Percentiles rank a stretch among this genome's conserved stretches.
These are phyloP conservation scores for western clawed frog (Xenopus tropicalis) DNA, from an alignment of 2,113 vertebrate genomes.

Conservation along the genomic window DNA sequence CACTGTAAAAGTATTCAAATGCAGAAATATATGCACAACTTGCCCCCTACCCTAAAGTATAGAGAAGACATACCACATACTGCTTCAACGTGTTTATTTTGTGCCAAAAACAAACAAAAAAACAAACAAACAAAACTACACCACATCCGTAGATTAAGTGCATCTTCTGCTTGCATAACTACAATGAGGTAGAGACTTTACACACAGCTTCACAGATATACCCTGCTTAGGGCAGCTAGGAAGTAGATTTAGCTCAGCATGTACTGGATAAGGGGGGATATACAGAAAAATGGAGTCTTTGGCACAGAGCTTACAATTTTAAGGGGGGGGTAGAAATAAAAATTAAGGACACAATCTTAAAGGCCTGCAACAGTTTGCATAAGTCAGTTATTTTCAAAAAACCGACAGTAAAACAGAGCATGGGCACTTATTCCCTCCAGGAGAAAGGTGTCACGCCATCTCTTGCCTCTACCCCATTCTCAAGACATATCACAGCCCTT, in stretches of 20 bases:
- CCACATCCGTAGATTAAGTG: constrained; percentile 90
- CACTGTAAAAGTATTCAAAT: too few relatives aligned
- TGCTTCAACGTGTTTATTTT: constrained; percentile 99
- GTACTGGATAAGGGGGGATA: constrained; percentile 58
- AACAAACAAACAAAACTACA: constrained; percentile 72
- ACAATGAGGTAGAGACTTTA: constrained; percentile 99
- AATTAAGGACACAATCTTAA: constrained; percentile 61
- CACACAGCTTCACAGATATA: constrained; percentile 79
- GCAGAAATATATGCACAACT: too few relatives aligned
- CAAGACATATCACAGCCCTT: constrained; percentile 65
- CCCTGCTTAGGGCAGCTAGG: constrained; percentile 93
- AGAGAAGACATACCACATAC: constrained; percentile 47
- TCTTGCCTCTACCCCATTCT: constrained; percentile 61
- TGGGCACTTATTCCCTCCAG: constrained; percentile 59
- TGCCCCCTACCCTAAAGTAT: too few relatives aligned
- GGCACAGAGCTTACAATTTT: constrained; percentile 88
- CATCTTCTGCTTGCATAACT: constrained; percentile 92
- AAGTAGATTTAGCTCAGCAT: constrained; percentile 85
- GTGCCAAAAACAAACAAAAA: constrained; percentile 80
- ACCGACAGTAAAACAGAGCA: constrained; percentile 50
- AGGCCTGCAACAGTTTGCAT: constrained; percentile 69
- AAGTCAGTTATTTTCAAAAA: constrained; percentile 57
- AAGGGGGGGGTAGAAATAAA: constrained; percentile 64
- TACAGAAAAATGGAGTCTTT: constrained; percentile 84
- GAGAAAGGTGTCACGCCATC: constrained; percentile 69